phyloP scores from a whole-genome alignment of 1,140 invertebrate genomes.

The Pseudomyrmex dendroicus region DNA sequence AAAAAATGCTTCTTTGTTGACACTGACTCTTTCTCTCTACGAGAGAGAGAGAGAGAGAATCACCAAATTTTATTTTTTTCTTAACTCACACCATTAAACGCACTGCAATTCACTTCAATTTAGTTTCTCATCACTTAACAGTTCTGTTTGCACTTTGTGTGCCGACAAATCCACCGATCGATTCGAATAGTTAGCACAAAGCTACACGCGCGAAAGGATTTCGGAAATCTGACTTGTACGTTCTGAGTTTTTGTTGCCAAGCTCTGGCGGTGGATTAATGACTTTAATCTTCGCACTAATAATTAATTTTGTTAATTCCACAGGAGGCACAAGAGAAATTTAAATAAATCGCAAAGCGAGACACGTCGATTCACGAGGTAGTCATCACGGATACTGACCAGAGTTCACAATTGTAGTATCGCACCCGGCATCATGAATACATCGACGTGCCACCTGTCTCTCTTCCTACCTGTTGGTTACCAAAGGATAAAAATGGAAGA shows the following conservation, averaged over 20 bases:
- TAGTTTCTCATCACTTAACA: neutral
- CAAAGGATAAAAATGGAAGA: constrained; percentile 48
- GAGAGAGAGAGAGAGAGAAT: too few relatives aligned
- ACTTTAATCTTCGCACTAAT: neutral
- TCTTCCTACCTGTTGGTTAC: constrained; percentile 78
- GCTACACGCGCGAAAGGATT: neutral
- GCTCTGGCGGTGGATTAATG: neutral
- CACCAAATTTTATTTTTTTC: too few relatives aligned
- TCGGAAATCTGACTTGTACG: neutral
- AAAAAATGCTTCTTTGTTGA: neutral
- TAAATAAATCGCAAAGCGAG: constrained; percentile 6
- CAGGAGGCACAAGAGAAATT: neutral
- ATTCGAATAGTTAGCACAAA: neutral
- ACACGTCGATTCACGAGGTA: constrained; percentile 64
- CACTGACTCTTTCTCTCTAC: neutral
- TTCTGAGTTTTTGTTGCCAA: neutral
- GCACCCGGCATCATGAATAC: constrained; percentile 76
- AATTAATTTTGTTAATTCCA: neutral
- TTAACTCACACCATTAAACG: neutral
- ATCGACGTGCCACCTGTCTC: constrained; percentile 78
- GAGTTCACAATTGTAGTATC: constrained; percentile 74
- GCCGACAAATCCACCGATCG: neutral
- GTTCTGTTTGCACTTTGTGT: neutral
- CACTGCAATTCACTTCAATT: neutral
- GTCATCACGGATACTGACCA: constrained; percentile 77